Base-by-base conservation (phyloP, 2,797 vertebrate species). In the Sebastes miniatus region DNA sequence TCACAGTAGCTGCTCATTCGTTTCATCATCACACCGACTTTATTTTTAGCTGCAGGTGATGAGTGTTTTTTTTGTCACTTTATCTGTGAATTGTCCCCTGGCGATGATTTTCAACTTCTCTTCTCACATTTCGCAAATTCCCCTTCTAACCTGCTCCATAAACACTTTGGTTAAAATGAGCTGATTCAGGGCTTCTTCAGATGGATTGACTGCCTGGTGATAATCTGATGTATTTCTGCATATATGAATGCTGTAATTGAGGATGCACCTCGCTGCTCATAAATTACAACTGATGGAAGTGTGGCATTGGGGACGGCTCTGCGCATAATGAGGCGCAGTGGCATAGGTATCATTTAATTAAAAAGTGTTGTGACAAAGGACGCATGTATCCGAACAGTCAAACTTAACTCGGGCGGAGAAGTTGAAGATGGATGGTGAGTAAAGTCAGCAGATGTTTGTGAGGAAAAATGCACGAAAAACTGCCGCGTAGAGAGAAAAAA, bases 311-410 rank as follows among this genome's bases (percentile, higher is more conserved):
- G 88, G 90, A 91, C 8, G 52, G 74, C 77, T 89, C 73, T 27
- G 73, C 69, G 87, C 89, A 91, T 91, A 91, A 92, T 91, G 84
- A 87, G 77, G 81, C 90, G 80, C 81, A 24, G 83, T 77, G 76
- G 85, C 81, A 90, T 77, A 90, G 85, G 81, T 92, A 92, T 91
- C 90, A 92, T 93, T 95, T 93, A 90, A 94, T 95, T 93, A 91
- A 92, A 93, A 94, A 89, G 83, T 88, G 82, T 85, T 70, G 76
- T 81, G 83, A 91, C 89, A 89, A 92, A 89, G 56, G 77, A 86
- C 10, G 31, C 63, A 59, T 75, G 84, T 65, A 88, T 86, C 70
- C 71, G 82, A 85, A 88, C 72, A 88, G 77, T 82, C 74, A 78
- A 84, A 83, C 73, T 86, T 69, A 84, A 79, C 68, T 85, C 36